These are phyloP conservation scores for Solen grandis DNA, from an alignment of 1,140 invertebrate genomes.

Conservation along the genomic window DNA sequence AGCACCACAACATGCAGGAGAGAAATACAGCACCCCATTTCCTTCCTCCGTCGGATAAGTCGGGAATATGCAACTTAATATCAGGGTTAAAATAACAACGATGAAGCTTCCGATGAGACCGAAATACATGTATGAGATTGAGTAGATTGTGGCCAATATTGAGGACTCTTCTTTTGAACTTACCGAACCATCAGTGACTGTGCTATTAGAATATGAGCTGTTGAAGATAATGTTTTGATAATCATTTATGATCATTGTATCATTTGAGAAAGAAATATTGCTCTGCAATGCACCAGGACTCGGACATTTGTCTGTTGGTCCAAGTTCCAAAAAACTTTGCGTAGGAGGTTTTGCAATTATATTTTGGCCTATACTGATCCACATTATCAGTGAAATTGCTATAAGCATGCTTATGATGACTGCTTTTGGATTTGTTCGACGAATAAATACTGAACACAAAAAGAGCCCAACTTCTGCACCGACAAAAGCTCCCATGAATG, in stretches of 20 bases:
- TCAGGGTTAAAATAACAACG: background rate
- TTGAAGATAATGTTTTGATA: background rate
- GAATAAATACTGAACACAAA: slow-evolving; percentile 19
- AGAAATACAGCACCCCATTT: too few relatives aligned
- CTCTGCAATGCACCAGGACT: background rate
- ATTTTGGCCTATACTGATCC: slow-evolving; percentile 29
- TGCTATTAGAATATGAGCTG: background rate
- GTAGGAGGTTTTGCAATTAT: background rate
- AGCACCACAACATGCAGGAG: too few relatives aligned
- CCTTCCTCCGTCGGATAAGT: too few relatives aligned
- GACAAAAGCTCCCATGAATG: slow-evolving; percentile 11
- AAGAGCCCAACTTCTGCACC: slow-evolving; percentile 25
- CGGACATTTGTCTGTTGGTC: slow-evolving; percentile 40
- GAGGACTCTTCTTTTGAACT: background rate
- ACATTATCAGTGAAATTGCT: slow-evolving; percentile 8
- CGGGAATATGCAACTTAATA: too few relatives aligned
- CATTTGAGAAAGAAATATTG: background rate
- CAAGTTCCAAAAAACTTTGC: slow-evolving; percentile 1
- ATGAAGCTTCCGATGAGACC: slow-evolving; percentile 4
- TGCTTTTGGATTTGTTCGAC: slow-evolving; percentile 10
- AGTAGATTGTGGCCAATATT: slow-evolving; percentile 11
- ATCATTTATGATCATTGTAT: background rate
- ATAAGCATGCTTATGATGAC: background rate
- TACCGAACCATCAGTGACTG: background rate
- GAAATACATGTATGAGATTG: slow-evolving; percentile 39